Evolutionary conservation across 2,113 vertebrate genomes (phyloP), one percentile per base, ranked within the genome.

Genomic region (Elaphurus davidianus): DNA sequence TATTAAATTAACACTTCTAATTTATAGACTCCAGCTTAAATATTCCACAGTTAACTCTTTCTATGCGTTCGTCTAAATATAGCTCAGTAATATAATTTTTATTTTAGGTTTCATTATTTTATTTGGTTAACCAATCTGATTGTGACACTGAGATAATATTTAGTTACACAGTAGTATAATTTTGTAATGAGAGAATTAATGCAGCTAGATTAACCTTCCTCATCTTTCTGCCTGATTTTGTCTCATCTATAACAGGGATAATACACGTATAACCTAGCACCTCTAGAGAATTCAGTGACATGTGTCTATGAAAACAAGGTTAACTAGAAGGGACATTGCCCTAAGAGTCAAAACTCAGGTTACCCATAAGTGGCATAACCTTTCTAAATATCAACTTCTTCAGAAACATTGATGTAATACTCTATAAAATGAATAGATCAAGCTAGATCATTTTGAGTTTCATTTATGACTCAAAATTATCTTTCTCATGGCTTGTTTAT

Each of bases 151-250:
- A 25, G 27, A 76, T 93, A 59, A 85, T 40, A 89, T 36, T 50
- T 83, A 83, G 55, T 93, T 91, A 36, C 40, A 47, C 9, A 60
- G 13, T 57, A 55, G 33, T 87, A 17, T 87, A 33, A 90, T 74
- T 96, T 92, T 79, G 40, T 88, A 92, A 79, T 88, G n/a, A 90
- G 40, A 91, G 21, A 67, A 71, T 90, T 67, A 83, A 71, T 81
- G 10, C 0, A 55, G 15, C 60, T 95, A 79, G 91, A 43, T 87
- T 79, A 83, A 45, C 52, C 36, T 59, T 92, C 45, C 71, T 43
- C 16, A 16, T 86, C 25, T 76, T 25, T 57, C 59, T 95, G 19
- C 33, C 21, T 92, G 36, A 6, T 59, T 40, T 36, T 83, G 15
- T 76, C 45, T 82, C 43, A 59, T 82, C 30, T 59, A 0, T 93